These are phyloP conservation scores for Parnassius glacialis DNA, from an alignment of 2,888 invertebrate species.

Conservation along the genomic window DNA sequence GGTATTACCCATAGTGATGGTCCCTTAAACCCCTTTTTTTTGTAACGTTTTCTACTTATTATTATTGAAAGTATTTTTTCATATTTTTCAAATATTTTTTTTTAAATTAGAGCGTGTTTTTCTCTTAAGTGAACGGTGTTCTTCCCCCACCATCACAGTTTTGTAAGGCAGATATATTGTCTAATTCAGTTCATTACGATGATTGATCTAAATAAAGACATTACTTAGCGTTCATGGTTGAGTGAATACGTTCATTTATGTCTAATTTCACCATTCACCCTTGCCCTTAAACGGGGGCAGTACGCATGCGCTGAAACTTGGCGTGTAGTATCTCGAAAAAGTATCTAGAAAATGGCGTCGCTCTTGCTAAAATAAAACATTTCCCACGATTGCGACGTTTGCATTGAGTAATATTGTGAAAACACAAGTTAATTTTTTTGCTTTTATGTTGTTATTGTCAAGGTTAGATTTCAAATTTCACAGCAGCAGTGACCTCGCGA, in stretches of 20 bases:
- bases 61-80: too few species aligned
- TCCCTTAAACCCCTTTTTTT: too few species aligned
- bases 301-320: conserved; percentile 58
- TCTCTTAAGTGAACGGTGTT: too few species aligned
- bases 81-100: too few species aligned
- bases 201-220: conserved; percentile 14
- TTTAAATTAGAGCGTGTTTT: too few species aligned
- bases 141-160: too few species aligned
- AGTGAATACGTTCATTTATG: conserved; percentile 30
- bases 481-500: conserved; percentile 28
- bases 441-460: conserved; percentile 4
- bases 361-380: conserved; percentile 37
- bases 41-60: too few species aligned
- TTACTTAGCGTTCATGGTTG: conserved; percentile 3
- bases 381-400: conserved; percentile 3
- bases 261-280: conserved; percentile 45
- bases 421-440: conserved; percentile 11
- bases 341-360: conserved; percentile 54
- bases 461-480: conserved; percentile 15
- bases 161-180: too few species aligned
- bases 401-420: conserved; percentile 13
- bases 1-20: too few species aligned
- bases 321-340: conserved; percentile 13
- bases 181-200: background rate
- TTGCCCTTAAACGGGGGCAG: conserved; percentile 52